Evolutionary conservation across 2,797 vertebrate species (phyloP).

Genomic region (Crax fasciolata): DNA sequence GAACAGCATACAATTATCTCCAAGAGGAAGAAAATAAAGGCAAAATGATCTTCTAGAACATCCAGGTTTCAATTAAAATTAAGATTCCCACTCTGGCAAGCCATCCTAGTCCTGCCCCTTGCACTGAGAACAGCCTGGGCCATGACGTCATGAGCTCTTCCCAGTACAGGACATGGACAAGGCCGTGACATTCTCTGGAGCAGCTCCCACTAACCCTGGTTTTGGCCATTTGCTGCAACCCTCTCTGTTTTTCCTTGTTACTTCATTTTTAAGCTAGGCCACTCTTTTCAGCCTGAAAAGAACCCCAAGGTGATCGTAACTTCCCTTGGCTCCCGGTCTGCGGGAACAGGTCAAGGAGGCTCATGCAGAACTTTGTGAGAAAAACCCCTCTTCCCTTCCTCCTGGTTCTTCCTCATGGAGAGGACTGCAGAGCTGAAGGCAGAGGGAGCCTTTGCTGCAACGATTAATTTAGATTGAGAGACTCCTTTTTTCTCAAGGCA

Average conservation of each 20-base stretch:
- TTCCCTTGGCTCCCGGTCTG: not conserved
- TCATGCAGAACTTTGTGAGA: not conserved
- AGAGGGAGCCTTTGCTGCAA: conserved; percentile 40
- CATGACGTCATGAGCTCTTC: not conserved
- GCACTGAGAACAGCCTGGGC: not conserved
- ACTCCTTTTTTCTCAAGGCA: not conserved
- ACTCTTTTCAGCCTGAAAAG: not conserved
- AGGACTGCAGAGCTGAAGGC: conserved; percentile 7
- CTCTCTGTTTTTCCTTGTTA: not conserved
- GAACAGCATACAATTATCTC: conserved; percentile 30
- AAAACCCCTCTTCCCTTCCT: not conserved
- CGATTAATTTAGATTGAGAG: not conserved
- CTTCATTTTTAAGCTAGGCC: not conserved
- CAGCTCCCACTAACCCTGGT: not conserved
- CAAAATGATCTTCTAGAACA: not conserved
- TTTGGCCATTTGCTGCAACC: not conserved
- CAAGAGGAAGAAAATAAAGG: not conserved
- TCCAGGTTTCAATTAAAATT: conserved; percentile 54
- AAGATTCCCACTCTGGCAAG: conserved; percentile 55
- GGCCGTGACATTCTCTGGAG: not conserved
- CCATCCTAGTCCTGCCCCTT: not conserved
- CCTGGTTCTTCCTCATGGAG: not conserved
- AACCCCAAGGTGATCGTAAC: not conserved
- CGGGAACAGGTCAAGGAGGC: not conserved
- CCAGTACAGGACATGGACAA: not conserved